phyloP scores from a whole-genome alignment of 2,113 vertebrate genomes.

The Opisthocomus hoazin region DNA sequence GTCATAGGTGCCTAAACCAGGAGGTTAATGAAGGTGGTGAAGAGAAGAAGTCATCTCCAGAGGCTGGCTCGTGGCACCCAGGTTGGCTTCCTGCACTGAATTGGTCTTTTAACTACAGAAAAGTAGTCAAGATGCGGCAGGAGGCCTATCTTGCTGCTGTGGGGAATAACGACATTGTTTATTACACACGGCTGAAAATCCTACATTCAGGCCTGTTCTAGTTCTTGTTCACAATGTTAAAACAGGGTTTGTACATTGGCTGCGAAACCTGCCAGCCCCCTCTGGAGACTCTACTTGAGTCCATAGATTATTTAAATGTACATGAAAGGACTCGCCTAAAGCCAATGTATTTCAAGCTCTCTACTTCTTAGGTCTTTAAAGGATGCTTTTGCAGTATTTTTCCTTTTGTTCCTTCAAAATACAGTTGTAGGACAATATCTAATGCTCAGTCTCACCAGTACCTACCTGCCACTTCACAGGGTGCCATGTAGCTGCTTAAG shows the following conservation, averaged over 20 bases:
- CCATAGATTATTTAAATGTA: slow-evolving; percentile 57
- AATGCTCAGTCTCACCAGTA: background rate
- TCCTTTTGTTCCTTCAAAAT: background rate
- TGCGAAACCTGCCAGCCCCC: background rate
- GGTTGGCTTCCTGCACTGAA: background rate
- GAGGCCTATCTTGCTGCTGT: background rate
- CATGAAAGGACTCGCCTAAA: slow-evolving; percentile 39
- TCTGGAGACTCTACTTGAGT: slow-evolving; percentile 16
- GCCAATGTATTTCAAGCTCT: slow-evolving; percentile 4
- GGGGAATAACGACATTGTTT: slow-evolving; percentile 24
- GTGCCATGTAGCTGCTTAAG: background rate
- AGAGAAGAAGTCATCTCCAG: background rate
- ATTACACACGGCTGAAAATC: background rate
- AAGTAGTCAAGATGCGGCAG: background rate
- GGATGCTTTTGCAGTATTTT: background rate
- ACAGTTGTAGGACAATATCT: background rate
- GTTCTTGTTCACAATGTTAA: slow-evolving; percentile 10
- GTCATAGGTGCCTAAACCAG: background rate
- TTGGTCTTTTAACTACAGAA: background rate
- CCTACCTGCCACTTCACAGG: background rate
- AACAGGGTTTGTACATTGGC: background rate
- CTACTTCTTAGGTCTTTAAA: background rate
- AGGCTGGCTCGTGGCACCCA: background rate
- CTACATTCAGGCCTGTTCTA: background rate
- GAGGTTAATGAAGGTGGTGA: background rate